A percentile compares a stretch with the other conserved stretches of the same genome.
Conservation (phyloP, 1,140 invertebrate species). For the Copidosoma floridanum region DNA sequence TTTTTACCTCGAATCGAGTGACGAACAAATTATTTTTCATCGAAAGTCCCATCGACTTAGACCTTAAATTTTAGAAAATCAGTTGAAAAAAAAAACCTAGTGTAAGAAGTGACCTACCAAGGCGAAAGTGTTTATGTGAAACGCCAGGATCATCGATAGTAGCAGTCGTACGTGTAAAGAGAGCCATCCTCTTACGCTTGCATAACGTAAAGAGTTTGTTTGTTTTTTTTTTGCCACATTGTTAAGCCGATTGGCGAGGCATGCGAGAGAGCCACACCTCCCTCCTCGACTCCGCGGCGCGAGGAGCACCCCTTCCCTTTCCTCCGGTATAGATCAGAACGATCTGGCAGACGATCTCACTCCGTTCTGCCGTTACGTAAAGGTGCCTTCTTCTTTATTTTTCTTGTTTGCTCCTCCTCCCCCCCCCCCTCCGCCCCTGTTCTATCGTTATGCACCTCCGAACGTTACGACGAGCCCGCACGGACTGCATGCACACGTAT, state of each 20-base stretch:
- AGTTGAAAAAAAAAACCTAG: no score
- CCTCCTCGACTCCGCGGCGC: not conserved
- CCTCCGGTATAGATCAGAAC: conserved; percentile 6
- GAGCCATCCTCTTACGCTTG: not conserved
- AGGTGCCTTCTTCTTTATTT: not conserved
- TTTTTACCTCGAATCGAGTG: no score
- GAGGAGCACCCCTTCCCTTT: not conserved
- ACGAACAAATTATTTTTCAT: no score
- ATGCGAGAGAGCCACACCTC: not conserved
- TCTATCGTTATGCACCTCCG: not conserved
- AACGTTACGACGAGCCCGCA: no score
- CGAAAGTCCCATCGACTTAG: no score
- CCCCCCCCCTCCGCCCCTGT: not conserved
- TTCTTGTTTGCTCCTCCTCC: not conserved
- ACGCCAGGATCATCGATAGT: no score
- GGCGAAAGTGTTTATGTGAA: no score
- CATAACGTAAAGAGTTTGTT: conserved; percentile 3
- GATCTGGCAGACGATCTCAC: not conserved
- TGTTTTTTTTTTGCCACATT: conserved; percentile 15
- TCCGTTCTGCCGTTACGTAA: not conserved
- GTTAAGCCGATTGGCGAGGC: conserved; percentile 13
- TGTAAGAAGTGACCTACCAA: no score
- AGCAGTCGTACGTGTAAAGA: no score
- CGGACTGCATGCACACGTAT: no score
- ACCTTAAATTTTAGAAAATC: no score